Evolutionary conservation across 1,140 invertebrate genomes (phyloP).

Genomic region (Seison nebaliae): DNA sequence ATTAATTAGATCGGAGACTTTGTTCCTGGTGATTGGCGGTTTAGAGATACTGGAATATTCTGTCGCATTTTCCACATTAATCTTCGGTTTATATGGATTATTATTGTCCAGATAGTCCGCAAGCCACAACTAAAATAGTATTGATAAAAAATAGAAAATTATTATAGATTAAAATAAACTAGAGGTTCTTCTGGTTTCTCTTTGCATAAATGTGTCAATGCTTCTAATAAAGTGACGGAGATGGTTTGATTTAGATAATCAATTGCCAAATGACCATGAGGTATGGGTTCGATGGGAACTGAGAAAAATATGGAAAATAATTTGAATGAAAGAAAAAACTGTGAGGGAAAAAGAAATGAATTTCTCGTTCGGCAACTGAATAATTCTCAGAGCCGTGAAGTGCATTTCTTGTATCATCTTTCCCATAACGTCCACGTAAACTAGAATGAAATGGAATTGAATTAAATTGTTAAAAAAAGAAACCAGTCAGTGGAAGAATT

Average conservation of each 20-base stretch:
- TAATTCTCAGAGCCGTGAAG: conserved; percentile 26
- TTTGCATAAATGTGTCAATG: conserved; percentile 40
- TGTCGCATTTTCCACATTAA: too few relatives aligned
- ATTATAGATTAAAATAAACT: conserved; percentile 16
- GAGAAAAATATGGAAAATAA: conserved; percentile 3
- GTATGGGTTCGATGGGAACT: conserved; percentile 26
- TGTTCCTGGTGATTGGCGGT: too few relatives aligned
- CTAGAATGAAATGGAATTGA: conserved; percentile 24
- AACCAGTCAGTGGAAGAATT: background rate
- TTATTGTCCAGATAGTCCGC: conserved; percentile 45
- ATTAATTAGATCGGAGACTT: too few relatives aligned
- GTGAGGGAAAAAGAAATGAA: conserved; percentile 53
- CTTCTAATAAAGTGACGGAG: conserved; percentile 38
- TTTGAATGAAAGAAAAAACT: too few relatives aligned
- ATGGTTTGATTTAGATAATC: conserved; percentile 42
- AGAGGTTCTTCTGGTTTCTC: conserved; percentile 44
- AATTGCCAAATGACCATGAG: conserved; percentile 28
- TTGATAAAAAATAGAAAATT: conserved; percentile 2
- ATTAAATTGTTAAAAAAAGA: too few relatives aligned
- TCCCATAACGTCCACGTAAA: conserved; percentile 42
- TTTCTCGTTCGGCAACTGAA: conserved; percentile 23
- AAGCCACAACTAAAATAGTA: conserved; percentile 35
- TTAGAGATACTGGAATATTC: too few relatives aligned
- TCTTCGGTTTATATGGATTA: conserved; percentile 42
- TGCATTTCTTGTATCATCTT: conserved; percentile 34